A percentile compares a stretch with the other conserved stretches of the same genome.
These are phyloP conservation scores for Cotesia glomerata DNA, from an alignment of 1,140 invertebrate genomes.

Conservation along the genomic window DNA sequence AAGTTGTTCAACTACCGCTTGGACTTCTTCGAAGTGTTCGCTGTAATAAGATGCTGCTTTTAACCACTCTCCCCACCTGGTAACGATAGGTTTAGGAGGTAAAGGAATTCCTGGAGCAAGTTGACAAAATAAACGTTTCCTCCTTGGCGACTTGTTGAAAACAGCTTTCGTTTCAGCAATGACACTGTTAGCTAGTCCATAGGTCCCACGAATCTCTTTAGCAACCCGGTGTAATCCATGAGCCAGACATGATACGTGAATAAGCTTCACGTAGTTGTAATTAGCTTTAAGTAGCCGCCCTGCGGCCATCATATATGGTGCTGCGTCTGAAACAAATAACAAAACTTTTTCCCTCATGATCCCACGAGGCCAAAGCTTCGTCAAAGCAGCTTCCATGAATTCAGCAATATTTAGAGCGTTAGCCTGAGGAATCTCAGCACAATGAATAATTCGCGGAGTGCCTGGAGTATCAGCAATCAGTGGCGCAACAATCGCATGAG, in stretches of 20 bases:
- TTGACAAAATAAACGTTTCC: slow-evolving; percentile 46
- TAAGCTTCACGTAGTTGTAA: slow-evolving; percentile 34
- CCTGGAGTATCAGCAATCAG: neutral
- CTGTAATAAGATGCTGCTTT: slow-evolving; percentile 46
- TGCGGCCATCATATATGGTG: slow-evolving; percentile 46
- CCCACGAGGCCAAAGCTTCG: slow-evolving; percentile 20
- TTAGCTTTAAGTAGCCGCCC: slow-evolving; percentile 37
- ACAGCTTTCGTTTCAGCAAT: slow-evolving; percentile 1
- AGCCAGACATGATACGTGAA: slow-evolving; percentile 51
- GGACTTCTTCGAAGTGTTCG: slow-evolving; percentile 38
- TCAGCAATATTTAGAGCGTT: neutral
- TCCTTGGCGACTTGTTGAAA: neutral
- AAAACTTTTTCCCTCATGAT: slow-evolving; percentile 23
- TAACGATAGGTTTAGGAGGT: slow-evolving; percentile 52
- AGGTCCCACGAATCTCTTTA: slow-evolving; percentile 46
- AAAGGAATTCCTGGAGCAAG: slow-evolving; percentile 45
- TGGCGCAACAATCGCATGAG: slow-evolving; percentile 24
- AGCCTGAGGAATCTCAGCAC: neutral
- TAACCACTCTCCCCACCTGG: slow-evolving; percentile 57
- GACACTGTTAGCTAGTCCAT: slow-evolving; percentile 33
- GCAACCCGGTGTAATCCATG: slow-evolving; percentile 50
- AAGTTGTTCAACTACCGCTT: neutral
- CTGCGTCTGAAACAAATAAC: slow-evolving; percentile 38
- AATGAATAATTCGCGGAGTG: neutral
- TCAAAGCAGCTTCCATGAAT: neutral